Percentiles rank a stretch among this genome's conserved stretches.
These are phyloP conservation scores for Synanthedon myopaeformis DNA, from an alignment of 2,888 invertebrate genomes.

Conservation along the genomic window DNA sequence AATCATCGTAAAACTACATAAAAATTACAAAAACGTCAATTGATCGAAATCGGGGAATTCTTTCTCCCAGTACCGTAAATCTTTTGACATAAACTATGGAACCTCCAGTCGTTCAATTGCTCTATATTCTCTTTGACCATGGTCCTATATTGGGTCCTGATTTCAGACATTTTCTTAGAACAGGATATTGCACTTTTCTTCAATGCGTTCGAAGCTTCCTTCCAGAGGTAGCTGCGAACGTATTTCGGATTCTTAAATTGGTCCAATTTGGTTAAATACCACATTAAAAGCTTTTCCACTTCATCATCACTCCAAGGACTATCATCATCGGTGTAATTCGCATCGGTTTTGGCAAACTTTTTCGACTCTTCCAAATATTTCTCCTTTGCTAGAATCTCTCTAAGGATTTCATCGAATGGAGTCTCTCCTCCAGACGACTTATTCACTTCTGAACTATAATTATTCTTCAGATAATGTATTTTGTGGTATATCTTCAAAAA, in stretches of 20 bases:
- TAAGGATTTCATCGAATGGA: slow-evolving; percentile 23
- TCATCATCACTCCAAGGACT: slow-evolving; percentile 42
- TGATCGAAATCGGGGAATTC: slow-evolving; percentile 2
- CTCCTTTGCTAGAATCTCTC: slow-evolving; percentile 35
- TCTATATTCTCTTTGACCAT: slow-evolving; percentile 41
- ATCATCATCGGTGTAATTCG: slow-evolving; percentile 18
- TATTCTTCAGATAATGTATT: slow-evolving; percentile 47
- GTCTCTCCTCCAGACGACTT: too few relatives aligned
- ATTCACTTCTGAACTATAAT: slow-evolving; percentile 24
- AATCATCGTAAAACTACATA: not conserved
- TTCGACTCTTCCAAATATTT: slow-evolving; percentile 14
- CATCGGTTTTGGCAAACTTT: slow-evolving; percentile 15
- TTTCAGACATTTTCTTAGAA: slow-evolving; percentile 56
- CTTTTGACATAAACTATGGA: slow-evolving; percentile 49
- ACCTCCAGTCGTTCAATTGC: slow-evolving; percentile 39
- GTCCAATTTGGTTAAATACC: slow-evolving; percentile 54
- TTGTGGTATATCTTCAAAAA: slow-evolving; percentile 44
- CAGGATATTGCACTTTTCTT: slow-evolving; percentile 47
- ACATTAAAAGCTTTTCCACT: slow-evolving; percentile 37
- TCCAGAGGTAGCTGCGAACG: slow-evolving; percentile 49
- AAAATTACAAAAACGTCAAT: not conserved
- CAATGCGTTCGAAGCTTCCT: slow-evolving; percentile 40
- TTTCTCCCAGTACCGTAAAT: slow-evolving; percentile 59
- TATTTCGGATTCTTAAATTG: slow-evolving; percentile 59
- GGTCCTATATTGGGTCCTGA: slow-evolving; percentile 45